These are phyloP conservation scores for Nothoprocta pentlandii DNA, from an alignment of 2,113 vertebrate species.

Conservation along the genomic window DNA sequence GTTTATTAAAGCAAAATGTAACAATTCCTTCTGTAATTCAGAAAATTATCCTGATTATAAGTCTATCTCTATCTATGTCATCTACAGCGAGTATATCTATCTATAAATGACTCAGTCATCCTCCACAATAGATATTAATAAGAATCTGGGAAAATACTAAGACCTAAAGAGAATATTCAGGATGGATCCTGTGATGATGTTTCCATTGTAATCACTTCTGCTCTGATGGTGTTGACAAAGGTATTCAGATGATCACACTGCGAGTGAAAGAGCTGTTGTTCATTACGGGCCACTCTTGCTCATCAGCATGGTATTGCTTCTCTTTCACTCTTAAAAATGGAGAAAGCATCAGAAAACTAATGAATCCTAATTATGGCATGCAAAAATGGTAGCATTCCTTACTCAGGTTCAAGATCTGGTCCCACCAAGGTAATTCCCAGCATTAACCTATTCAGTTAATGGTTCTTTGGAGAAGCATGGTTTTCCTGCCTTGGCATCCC, in stretches of 20 bases:
- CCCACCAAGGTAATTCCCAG: fast-evolving
- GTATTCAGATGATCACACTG: not conserved
- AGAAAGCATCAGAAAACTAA: fast-evolving
- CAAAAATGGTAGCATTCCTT: not conserved
- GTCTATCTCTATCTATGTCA: too few relatives aligned
- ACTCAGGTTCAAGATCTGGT: not conserved
- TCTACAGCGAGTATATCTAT: too few relatives aligned
- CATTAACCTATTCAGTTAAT: not conserved
- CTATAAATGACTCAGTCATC: not conserved
- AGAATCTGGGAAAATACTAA: not conserved
- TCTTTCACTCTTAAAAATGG: not conserved
- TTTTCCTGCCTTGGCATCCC: not conserved
- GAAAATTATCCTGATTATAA: not conserved
- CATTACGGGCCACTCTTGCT: not conserved
- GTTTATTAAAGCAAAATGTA: not conserved
- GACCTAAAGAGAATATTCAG: not conserved
- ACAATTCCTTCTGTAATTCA: not conserved
- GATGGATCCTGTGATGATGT: not conserved
- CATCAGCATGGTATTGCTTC: not conserved
- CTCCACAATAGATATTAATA: not conserved
- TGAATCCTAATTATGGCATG: not conserved
- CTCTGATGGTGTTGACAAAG: not conserved
- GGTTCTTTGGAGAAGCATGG: not conserved
- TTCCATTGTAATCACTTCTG: not conserved
- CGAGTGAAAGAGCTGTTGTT: not conserved